phyloP scores from a whole-genome alignment of 2,888 invertebrate species.

The Tortricodes alternella region DNA sequence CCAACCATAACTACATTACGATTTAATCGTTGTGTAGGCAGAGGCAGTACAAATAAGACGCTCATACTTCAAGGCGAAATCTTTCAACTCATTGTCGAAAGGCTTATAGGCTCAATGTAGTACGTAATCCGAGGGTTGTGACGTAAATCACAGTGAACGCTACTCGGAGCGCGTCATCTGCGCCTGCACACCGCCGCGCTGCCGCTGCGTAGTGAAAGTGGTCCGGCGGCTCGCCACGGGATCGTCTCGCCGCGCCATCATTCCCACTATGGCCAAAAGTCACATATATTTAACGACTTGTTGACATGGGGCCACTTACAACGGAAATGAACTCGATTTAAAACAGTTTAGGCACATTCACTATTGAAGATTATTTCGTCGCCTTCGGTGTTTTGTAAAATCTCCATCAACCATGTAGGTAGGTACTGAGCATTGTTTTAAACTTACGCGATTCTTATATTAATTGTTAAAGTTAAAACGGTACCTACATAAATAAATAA shows the following conservation, averaged over 20 bases:
- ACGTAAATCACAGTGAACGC: constrained; percentile 21
- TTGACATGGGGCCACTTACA: constrained; percentile 18
- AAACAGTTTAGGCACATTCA: constrained; percentile 9
- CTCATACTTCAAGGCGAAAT: constrained; percentile 10
- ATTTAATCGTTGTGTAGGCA: constrained; percentile 6
- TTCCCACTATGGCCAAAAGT: constrained; percentile 17
- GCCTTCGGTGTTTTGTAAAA: too few species aligned
- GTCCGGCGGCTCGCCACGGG: constrained; percentile 35
- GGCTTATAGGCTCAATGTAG: constrained; percentile 12
- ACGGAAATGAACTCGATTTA: constrained; percentile 10
- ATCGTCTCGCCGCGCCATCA: constrained; percentile 11
- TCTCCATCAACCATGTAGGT: too few species aligned
- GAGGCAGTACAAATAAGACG: constrained; percentile 2
- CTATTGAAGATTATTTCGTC: not conserved
- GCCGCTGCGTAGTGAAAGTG: constrained; percentile 56
- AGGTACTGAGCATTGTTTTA: too few species aligned
- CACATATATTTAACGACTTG: constrained; percentile 18
- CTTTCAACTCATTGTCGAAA: constrained; percentile 20
- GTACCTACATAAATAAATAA: too few species aligned
- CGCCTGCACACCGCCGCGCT: too few species aligned
- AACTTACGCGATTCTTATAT: too few species aligned
- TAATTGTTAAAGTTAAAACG: too few species aligned
- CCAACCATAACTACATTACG: not conserved
- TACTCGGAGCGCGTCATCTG: constrained; percentile 17
- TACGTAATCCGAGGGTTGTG: constrained; percentile 18